Conservation (phyloP, 2,888 invertebrate genomes). For the Dyspetes luteomarginatus region DNA sequence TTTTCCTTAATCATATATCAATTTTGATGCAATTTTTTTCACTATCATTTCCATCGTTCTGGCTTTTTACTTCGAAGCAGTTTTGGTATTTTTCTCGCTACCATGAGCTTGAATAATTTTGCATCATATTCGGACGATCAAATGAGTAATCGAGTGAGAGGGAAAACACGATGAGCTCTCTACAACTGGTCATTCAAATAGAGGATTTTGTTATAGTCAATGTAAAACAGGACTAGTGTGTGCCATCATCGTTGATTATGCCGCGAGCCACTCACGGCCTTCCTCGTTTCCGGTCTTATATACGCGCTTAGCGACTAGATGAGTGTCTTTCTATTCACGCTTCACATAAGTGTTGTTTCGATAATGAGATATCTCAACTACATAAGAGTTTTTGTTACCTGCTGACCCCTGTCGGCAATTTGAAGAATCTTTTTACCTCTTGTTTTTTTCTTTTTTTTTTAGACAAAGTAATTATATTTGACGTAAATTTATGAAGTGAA, state of each 20-base stretch:
- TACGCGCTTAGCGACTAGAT: constrained; percentile 45
- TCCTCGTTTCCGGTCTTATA: constrained; percentile 73
- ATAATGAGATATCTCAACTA: neutral
- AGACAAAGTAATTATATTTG: neutral
- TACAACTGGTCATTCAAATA: constrained; percentile 22
- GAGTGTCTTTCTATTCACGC: constrained; percentile 9
- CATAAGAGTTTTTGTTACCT: neutral
- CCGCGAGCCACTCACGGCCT: constrained; percentile 68
- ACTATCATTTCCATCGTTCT: neutral
- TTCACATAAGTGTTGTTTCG: neutral
- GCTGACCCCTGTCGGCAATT: neutral
- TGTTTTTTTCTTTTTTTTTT: constrained; percentile 1
- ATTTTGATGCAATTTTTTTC: neutral
- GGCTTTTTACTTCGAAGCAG: too few relatives aligned
- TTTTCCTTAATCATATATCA: neutral
- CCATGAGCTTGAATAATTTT: neutral
- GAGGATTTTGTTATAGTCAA: constrained; percentile 28
- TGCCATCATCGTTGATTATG: constrained; percentile 54
- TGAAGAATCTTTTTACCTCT: neutral
- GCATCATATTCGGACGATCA: constrained; percentile 11
- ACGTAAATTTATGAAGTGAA: neutral
- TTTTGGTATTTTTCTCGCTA: neutral
- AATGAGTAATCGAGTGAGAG: constrained; percentile 50
- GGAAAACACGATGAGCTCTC: constrained; percentile 31
- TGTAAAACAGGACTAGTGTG: constrained; percentile 48